Percentiles rank a stretch among this genome's conserved stretches.
Evolutionary conservation across 92 coral and sea anemone species (phyloP).

Genomic region (Bergia sp.): DNA sequence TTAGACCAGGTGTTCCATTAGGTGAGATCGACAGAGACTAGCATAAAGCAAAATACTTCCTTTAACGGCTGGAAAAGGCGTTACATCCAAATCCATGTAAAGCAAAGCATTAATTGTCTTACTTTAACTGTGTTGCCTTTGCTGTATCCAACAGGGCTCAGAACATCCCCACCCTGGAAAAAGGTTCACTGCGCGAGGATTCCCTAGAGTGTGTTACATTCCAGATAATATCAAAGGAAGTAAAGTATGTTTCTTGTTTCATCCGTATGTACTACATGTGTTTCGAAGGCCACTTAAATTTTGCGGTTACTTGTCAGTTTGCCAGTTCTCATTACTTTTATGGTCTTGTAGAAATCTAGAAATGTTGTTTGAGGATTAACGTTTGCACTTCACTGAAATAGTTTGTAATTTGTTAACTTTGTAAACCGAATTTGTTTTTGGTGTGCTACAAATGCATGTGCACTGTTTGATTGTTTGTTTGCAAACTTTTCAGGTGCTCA

Average conservation of each 20-base stretch:
- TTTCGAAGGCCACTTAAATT: not conserved
- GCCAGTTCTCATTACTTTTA: too few species aligned
- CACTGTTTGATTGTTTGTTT: not conserved
- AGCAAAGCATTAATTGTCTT: not conserved
- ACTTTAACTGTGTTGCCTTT: not conserved
- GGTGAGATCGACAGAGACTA: not conserved
- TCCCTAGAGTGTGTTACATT: conserved; percentile 88
- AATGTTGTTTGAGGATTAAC: not conserved
- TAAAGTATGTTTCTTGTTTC: conserved; percentile 57
- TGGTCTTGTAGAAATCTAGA: not conserved
- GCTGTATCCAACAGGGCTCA: conserved; percentile 57
- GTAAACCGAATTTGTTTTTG: too few species aligned
- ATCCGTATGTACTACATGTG: not conserved
- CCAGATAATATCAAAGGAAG: conserved; percentile 82
- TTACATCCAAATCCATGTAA: too few species aligned
- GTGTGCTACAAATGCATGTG: too few species aligned
- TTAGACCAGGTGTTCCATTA: conserved; percentile 77
- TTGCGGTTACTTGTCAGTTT: not conserved
- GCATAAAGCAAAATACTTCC: not conserved
- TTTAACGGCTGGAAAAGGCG: too few species aligned
- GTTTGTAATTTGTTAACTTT: too few species aligned
- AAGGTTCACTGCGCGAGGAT: conserved; percentile 69
- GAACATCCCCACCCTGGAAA: conserved; percentile 90
- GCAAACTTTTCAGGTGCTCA: conserved; percentile 61
- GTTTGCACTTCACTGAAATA: too few species aligned